phyloP scores from a whole-genome alignment of 1,140 invertebrate species.

The Macrostomum lignano region DNA sequence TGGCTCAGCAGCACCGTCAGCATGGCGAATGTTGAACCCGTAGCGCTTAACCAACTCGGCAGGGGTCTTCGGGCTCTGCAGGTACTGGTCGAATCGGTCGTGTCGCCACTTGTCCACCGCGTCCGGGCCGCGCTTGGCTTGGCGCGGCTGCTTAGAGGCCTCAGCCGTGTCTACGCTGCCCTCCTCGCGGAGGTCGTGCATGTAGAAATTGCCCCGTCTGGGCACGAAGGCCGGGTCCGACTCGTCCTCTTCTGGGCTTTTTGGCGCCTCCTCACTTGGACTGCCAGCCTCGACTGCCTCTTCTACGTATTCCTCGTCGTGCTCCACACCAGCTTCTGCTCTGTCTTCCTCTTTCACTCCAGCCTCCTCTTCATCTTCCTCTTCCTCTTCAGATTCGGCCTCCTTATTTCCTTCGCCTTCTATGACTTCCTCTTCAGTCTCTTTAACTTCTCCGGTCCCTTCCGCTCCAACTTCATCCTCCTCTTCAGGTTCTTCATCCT shows the following conservation, averaged over 20 bases:
- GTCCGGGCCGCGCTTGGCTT: neutral
- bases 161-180: neutral
- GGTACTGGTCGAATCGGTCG: constrained; percentile 5
- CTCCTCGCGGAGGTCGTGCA: constrained; percentile 7
- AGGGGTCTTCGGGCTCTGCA: constrained; percentile 6
- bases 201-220: constrained; percentile 6
- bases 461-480: too few species aligned
- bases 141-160: neutral
- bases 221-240: constrained; percentile 6
- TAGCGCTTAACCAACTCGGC: constrained; percentile 6
- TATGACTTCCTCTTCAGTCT: too few species aligned
- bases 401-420: too few species aligned
- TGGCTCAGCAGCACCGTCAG: too few species aligned
- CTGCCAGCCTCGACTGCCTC: too few species aligned
- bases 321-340: too few species aligned
- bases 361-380: too few species aligned
- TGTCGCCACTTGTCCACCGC: constrained; percentile 6
- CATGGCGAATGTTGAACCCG: constrained; percentile 7
- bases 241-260: neutral
- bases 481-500: too few species aligned
- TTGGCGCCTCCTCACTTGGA: neutral
- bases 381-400: too few species aligned
- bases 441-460: too few species aligned
- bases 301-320: too few species aligned
- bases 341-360: too few species aligned